These are phyloP conservation scores for Marasmarcha lunaedactyla DNA, from an alignment of 2,888 invertebrate genomes.

Conservation along the genomic window DNA sequence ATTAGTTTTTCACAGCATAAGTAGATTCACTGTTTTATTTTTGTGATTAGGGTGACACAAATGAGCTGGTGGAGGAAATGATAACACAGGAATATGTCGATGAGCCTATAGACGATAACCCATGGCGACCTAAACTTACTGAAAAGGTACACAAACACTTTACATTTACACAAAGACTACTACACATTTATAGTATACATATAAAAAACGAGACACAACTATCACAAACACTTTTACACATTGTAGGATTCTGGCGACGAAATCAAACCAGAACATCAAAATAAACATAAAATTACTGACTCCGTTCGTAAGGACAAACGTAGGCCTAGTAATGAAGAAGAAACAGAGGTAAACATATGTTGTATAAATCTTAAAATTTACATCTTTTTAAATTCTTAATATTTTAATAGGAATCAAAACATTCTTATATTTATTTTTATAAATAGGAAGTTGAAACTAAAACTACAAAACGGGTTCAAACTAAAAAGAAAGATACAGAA, in stretches of 20 bases:
- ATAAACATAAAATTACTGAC: no score
- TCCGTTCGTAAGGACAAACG: no score
- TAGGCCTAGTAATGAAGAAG: no score
- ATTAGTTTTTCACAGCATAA: no score
- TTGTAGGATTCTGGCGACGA: constrained; percentile 33
- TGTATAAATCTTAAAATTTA: no score
- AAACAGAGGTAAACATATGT: no score
- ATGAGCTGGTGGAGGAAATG: constrained; percentile 33
- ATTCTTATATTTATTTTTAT: no score
- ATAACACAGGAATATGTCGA: constrained; percentile 34
- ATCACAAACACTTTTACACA: background rate
- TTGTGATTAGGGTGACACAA: constrained; percentile 52
- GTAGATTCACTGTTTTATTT: constrained; percentile 24
- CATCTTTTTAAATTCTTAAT: no score
- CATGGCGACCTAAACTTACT: constrained; percentile 57
- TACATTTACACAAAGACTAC: constrained; percentile 28
- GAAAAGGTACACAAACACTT: constrained; percentile 33
- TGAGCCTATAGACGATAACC: constrained; percentile 50
- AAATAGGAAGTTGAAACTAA: background rate
- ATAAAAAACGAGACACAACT: no score
- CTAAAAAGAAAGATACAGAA: background rate
- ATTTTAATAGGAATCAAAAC: no score
- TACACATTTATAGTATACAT: constrained; percentile 18
- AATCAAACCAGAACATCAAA: constrained; percentile 33
- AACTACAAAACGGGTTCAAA: background rate